Conservation (phyloP, 2,888 invertebrate genomes). For the Hirtodrosophila confusa region DNA sequence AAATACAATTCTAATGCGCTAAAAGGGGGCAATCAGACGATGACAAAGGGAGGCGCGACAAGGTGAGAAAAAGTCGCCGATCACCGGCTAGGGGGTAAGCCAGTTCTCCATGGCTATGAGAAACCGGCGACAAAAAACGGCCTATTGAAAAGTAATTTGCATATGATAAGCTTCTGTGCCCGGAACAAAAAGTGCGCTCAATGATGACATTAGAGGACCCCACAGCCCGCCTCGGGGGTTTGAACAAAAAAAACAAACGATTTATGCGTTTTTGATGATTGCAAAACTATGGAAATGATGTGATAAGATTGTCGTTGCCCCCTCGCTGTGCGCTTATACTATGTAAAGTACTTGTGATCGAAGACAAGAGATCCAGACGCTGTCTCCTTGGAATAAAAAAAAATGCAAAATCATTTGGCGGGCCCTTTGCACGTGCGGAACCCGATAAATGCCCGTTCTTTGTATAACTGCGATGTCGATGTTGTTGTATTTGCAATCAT, state of each 20-base stretch:
- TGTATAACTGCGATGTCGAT: constrained; percentile 12
- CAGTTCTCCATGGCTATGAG: constrained; percentile 13
- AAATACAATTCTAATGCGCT: constrained; percentile 74
- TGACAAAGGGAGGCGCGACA: constrained; percentile 49
- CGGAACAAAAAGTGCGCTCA: constrained; percentile 21
- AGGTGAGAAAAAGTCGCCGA: constrained; percentile 51
- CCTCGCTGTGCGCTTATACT: constrained; percentile 36
- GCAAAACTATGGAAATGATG: constrained; percentile 61
- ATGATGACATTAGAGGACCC: constrained; percentile 64
- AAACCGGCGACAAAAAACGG: constrained; percentile 26
- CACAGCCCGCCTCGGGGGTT: constrained; percentile 37
- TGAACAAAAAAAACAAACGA: constrained; percentile 49
- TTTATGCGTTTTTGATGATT: constrained; percentile 81
- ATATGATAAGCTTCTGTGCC: constrained; percentile 63
- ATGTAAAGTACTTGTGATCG: constrained; percentile 73
- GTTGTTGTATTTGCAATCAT: constrained; percentile 54
- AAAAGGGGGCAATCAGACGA: constrained; percentile 63
- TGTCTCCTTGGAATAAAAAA: constrained; percentile 1
- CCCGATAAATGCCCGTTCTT: constrained; percentile 34
- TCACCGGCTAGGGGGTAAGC: constrained; percentile 23
- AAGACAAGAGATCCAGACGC: constrained; percentile 32
- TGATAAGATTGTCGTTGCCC: constrained; percentile 43
- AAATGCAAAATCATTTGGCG: constrained; percentile 58
- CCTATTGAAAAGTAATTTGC: constrained; percentile 78
- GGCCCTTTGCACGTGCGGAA: constrained; percentile 65